Conservation (phyloP, 2,113 vertebrate species). For the Athene cunicularia region DNA sequence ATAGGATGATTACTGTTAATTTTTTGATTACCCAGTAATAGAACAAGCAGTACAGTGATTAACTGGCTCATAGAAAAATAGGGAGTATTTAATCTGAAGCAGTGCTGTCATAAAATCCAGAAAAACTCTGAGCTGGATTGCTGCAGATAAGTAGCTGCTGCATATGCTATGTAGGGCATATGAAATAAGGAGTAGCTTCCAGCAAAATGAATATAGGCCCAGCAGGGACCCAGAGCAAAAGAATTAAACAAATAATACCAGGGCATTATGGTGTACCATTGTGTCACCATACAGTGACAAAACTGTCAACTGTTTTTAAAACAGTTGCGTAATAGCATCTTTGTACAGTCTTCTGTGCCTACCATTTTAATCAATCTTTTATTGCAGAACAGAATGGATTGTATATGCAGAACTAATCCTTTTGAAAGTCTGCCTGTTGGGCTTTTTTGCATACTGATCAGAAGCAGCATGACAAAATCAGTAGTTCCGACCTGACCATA, state of each 20-base stretch:
- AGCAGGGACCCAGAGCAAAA: neutral
- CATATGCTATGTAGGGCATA: neutral
- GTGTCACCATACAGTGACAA: no score
- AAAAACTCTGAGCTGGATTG: neutral
- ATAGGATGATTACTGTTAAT: constrained; percentile 30
- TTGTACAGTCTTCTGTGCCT: neutral
- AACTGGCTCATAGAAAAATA: constrained; percentile 8
- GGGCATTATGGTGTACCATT: neutral
- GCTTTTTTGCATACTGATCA: neutral
- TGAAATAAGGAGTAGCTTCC: neutral
- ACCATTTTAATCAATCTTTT: neutral
- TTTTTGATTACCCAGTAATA: constrained; percentile 23
- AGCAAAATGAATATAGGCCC: neutral
- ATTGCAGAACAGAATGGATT: neutral
- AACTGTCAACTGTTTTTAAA: no score
- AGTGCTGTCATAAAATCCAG: neutral
- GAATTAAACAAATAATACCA: neutral
- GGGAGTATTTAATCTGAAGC: neutral
- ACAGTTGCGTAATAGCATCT: neutral
- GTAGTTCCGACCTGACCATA: neutral
- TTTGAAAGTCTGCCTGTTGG: neutral
- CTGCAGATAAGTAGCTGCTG: neutral
- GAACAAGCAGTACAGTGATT: constrained; percentile 21
- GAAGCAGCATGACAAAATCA: neutral
- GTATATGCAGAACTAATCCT: neutral